Base-by-base conservation (phyloP, 2,888 invertebrate species). In the Drosophila quinaria region DNA sequence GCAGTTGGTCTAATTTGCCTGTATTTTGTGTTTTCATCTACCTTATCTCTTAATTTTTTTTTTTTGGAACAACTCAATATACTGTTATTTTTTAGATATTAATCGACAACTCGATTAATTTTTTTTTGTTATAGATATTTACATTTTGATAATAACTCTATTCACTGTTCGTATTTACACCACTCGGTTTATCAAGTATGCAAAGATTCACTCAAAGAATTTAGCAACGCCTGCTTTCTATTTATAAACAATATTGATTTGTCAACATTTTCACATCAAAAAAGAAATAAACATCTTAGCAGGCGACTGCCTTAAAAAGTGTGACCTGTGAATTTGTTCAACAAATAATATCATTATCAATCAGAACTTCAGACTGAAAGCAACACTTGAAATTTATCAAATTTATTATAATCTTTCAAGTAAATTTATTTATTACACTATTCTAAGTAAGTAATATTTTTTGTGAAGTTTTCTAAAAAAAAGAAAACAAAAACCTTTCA, bases 311-410 rank as follows among this genome's bases (percentile, higher is more conserved):
- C 15, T 8, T 15, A n/a, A 11, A 41, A n/a, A 29, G 31, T 17
- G 9, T 29, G 31, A 33, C 33, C 41, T 41, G 29, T 50, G 19
- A 9, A 0, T 35, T 17, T 22, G 8, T 0, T 9, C 0, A 11
- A 33, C 2, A 52, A 13, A 46, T 37, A 22, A 17, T 13, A 1
- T 46, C 44, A 61, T 52, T 61, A 52, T 13, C 61, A 52, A 37
- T 11, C 52, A 35, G 37, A n/a, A 17, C 5, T n/a, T 61, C 47
- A 13, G 39, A n/a, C 62, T 41, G 54, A 47, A 49, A 33, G n/a
- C 31, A 63, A 41, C 41, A 31, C 31, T 31, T 47, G 9, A 17
- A 35, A 50, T 19, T 50, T 33, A n/a, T 13, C 9, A 13, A 19
- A 35, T 33, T 35, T 35, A 33, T 50, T 50, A n/a, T n/a, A 35